Base-by-base conservation (phyloP, 2,888 invertebrate species). In the Lampropteryx suffumata region DNA sequence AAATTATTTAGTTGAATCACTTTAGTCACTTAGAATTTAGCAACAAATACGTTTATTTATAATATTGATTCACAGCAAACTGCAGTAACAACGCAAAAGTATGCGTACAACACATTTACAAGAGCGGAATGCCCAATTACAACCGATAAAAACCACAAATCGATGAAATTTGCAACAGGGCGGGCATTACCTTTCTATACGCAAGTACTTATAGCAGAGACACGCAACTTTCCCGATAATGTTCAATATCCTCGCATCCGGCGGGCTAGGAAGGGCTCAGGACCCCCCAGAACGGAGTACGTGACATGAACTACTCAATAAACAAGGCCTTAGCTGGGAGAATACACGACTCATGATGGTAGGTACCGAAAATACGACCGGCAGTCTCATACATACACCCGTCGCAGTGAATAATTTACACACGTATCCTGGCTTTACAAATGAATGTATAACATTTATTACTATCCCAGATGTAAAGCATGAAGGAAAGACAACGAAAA, bases 91-190 rank as follows among this genome's bases (percentile, higher is more conserved):
- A 33, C 28, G 27, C 24, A 21, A 32, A 32, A 12, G 12, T n/a
- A 33, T 17, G 32, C 33, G 5, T 21, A 21, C n/a, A 12, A 12
- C 17, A 27, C 17, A 13, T 13, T 43, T 4, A 17, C 17, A n/a
- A n/a, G n/a, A n/a, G 17, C 17, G 17, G 51, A 53, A 43, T 48
- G 44, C 50, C 46, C 62, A 64, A 61, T 54, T 56, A 57, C 53
- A 42, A 55, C 59, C 55, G 50, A 59, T 61, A 64, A 65, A 54
- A 68, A 64, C 57, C 66, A 68, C 69, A 61, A 82, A 85, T 86
- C 87, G 80, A 87, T 86, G 82, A 69, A 73, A 65, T 71, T 82
- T 80, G 84, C 78, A 82, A 84, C 82, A 84, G 85, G 85, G 84
- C 84, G 76, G 82, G 69, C 69, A 61, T 62, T 71, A 72, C 59